Base-by-base conservation (phyloP, 2,797 vertebrate species). In the Crenichthys baileyi region DNA sequence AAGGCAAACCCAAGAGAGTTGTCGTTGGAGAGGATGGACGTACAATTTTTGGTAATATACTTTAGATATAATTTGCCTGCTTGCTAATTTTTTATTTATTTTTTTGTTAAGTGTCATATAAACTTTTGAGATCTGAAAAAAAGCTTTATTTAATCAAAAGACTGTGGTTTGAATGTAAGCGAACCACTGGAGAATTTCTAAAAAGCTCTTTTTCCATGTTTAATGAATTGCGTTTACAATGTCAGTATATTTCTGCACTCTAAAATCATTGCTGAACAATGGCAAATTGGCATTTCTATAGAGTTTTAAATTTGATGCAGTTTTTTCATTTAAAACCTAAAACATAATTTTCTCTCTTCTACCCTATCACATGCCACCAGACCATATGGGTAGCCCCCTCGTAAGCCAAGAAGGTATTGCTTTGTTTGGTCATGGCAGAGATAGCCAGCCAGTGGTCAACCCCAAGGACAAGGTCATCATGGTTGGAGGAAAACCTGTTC, bases 11-110 rank as follows among this genome's bases (percentile, higher is more conserved):
- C 61, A 97, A 97, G 60, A 96, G 97, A 89, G 96, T 99, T 83
- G 96, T 98, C 70, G 92, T 99, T 67, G 98, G 98, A 91, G 97
- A 97, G 63, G 98, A 99, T 83, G 97, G 98, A 70, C 96, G 96
- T 73, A 99, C 98, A 1, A 95, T 99, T 89, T 97, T 99, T 92
- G 98, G 98, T 99, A 88, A 96, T 94, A 82, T 68, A 24, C 26
- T 79, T 67, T 11, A 67, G 0, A 77, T 15, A 67, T 51, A 63
- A 36, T 80, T 81, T 55, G 39, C 56, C 79, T 12, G 53, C 53
- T 67, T 41, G 9, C 63, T 12, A 41, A 20, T 24, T 51, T 56
- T 5, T 8, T 70, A n/a, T 26, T 65, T 36, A 12, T 72, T 24
- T 7, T n/a, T 73, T n/a, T 71, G n/a, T 53, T 68, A 65, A 65